Conservation (phyloP, 1,140 invertebrate genomes). For the Globodera rostochiensis region DNA sequence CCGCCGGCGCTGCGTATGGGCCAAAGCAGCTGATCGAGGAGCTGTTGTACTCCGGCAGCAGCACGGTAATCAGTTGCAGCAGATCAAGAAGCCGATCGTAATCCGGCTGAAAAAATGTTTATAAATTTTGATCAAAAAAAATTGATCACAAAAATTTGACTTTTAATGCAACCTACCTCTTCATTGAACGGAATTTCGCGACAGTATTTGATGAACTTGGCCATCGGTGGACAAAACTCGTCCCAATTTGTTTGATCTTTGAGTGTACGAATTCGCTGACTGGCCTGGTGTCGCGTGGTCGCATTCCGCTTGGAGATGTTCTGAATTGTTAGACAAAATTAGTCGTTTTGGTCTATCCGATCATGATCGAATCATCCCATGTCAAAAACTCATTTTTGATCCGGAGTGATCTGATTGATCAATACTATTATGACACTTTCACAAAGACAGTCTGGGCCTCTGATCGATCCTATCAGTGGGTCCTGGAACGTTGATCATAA, state of each 20-base stretch:
- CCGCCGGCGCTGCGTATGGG: not conserved
- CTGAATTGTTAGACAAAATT: not conserved
- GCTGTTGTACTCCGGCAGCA: conserved; percentile 15
- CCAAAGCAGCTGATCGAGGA: not conserved
- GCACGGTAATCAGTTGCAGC: conserved; percentile 12
- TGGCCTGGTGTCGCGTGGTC: conserved; percentile 50
- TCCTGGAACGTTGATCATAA: too few species aligned
- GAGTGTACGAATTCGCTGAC: conserved; percentile 35
- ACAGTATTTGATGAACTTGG: conserved; percentile 50
- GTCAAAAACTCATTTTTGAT: too few species aligned
- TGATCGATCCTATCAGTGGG: too few species aligned
- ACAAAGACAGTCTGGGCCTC: too few species aligned
- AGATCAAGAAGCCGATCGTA: conserved; percentile 33
- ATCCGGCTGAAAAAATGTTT: conserved; percentile 30
- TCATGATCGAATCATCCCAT: too few species aligned
- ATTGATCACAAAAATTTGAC: not conserved
- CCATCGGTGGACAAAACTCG: conserved; percentile 54
- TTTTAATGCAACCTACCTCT: conserved; percentile 29
- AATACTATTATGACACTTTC: too few species aligned
- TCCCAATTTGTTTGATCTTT: conserved; percentile 52
- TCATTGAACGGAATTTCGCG: conserved; percentile 47
- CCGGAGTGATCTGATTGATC: too few species aligned
- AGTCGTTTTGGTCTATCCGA: too few species aligned
- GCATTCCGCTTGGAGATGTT: conserved; percentile 48
- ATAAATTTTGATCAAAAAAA: not conserved